Evolutionary conservation across 2,113 vertebrate genomes (phyloP).

Genomic region (Centropus bengalensis): DNA sequence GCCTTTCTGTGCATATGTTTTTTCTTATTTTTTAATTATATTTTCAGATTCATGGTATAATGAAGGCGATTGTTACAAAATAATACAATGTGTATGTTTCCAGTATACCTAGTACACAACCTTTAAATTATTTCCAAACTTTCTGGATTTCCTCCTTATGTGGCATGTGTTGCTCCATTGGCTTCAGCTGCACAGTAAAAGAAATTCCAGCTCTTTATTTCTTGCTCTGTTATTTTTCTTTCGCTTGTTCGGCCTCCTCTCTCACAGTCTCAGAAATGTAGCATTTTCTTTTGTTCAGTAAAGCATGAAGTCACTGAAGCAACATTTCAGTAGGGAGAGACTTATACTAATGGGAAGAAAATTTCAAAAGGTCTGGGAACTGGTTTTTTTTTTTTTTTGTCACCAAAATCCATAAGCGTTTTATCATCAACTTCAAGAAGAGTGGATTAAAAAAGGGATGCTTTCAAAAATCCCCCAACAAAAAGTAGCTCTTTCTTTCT

Average conservation of each 20-base stretch:
- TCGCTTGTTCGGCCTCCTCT: neutral
- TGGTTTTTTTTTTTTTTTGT: neutral
- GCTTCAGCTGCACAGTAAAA: neutral
- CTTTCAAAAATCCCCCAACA: neutral
- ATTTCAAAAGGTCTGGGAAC: conserved; percentile 1
- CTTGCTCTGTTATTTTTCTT: conserved; percentile 18
- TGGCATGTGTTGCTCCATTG: neutral
- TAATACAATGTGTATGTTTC: neutral
- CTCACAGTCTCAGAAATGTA: neutral
- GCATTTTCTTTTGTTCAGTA: conserved; percentile 24
- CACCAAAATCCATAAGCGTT: neutral
- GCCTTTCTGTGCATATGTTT: neutral
- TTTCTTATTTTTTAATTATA: neutral
- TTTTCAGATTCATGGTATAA: neutral
- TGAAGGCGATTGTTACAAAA: neutral
- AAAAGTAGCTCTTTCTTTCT: neutral
- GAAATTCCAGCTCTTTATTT: neutral
- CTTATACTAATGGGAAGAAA: neutral
- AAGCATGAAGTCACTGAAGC: conserved; percentile 14
- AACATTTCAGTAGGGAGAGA: neutral
- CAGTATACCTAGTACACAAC: neutral
- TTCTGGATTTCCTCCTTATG: neutral
- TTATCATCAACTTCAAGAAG: conserved; percentile 15
- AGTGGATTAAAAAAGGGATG: neutral
- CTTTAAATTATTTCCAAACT: neutral